A percentile compares a stretch with the other conserved stretches of the same genome.
Conservation (phyloP, 1,140 invertebrate genomes). For the Frieseomelitta varia region DNA sequence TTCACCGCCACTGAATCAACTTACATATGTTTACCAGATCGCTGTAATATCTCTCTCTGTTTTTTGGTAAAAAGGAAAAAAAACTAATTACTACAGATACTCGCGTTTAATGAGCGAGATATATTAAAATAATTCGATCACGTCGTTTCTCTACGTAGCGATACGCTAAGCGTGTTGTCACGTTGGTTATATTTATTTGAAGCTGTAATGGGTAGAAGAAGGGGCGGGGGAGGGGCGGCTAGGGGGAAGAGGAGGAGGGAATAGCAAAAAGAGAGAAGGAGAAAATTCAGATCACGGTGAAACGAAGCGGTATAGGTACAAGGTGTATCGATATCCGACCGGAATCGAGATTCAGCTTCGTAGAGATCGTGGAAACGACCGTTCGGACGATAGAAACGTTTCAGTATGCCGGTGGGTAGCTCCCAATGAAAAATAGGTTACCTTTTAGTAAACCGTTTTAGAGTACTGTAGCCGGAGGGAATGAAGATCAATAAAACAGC, state of each 20-base stretch:
- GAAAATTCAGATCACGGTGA: not conserved
- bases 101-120: not conserved
- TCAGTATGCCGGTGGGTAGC: conserved; percentile 26
- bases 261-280: not conserved
- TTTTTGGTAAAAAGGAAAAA: not conserved
- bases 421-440: conserved; percentile 74
- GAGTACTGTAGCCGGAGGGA: conserved; percentile 70
- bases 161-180: too few species aligned
- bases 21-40: conserved; percentile 9
- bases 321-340: conserved; percentile 34
- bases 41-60: not conserved
- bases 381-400: conserved; percentile 23
- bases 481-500: conserved; percentile 80
- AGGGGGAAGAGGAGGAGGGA: not conserved
- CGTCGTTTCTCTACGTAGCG: not conserved
- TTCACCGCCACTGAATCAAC: conserved; percentile 34
- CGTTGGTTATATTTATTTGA: not conserved
- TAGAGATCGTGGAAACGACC: not conserved
- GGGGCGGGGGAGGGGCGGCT: too few species aligned
- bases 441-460: conserved; percentile 75
- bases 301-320: conserved; percentile 10
- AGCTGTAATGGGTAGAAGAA: not conserved
- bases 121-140: not conserved
- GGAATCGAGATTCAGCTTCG: conserved; percentile 24
- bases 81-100: too few species aligned